Base-by-base conservation (phyloP, 53 echinoderm and acorn worm genomes). In the Stichopus horrens region DNA sequence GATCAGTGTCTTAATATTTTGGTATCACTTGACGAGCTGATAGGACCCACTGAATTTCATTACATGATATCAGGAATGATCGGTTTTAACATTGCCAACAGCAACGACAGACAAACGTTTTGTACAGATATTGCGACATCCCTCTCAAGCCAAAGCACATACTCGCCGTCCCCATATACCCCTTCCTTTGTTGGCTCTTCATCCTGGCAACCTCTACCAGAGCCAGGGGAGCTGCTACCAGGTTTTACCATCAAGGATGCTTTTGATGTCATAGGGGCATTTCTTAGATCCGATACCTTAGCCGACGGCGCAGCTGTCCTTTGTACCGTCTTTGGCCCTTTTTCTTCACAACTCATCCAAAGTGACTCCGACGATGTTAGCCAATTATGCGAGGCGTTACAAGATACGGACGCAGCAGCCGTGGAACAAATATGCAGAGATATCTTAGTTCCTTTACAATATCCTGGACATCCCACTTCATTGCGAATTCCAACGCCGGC, bases 221-320 rank as follows among this genome's bases (percentile, higher is more conserved):
- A 37, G n/a, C 68, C 1, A n/a, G 68, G 68, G 11, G 68, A 67
- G 68, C 68, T 67, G 11, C 68, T 67, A 14, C 68, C 68, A 67
- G 68, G 68, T 67, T 67, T 67, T n/a, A 14, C 68, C 68, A 14
- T 67, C 68, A n/a, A 67, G n/a, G 68, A 67, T 67, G 68, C 68
- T n/a, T n/a, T 67, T n/a, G 68, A n/a, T n/a, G 68, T 67, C 3
- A n/a, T n/a, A 11, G 68, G 68, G n/a, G 68, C 68, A n/a, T 67
- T 67, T 67, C 1, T 67, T 11, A 11, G 68, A 14, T 11, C 68
- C n/a, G 68, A 67, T 67, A 67, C 68, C 4, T n/a, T 67, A 14
- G 68, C 68, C 13, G 68, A 67, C 13, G 68, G 68, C n/a, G n/a
- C n/a, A 14, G 1, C n/a, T 14, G 11, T 67, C 13, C 13, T 67